These are phyloP conservation scores for Bradypodion pumilum DNA, from an alignment of 2,797 vertebrate species.

Conservation along the genomic window DNA sequence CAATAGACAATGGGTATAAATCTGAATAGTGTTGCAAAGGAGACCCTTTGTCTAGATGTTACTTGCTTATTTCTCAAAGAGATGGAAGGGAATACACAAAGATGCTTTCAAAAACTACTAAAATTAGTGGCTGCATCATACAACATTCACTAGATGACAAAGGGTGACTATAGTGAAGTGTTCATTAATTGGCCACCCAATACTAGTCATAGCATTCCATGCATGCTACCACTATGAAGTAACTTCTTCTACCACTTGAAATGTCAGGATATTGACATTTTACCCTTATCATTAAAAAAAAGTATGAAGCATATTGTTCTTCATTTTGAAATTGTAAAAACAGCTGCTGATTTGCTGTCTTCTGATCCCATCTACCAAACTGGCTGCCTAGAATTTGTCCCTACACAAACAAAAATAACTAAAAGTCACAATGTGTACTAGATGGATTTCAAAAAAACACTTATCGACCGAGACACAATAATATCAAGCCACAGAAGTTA, in stretches of 20 bases:
- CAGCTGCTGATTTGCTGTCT: slow-evolving; percentile 35
- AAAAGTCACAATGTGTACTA: not conserved
- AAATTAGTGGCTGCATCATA: not conserved
- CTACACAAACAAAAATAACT: slow-evolving; percentile 33
- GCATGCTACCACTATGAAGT: not conserved
- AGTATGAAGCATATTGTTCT: slow-evolving; percentile 40
- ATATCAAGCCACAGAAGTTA: not conserved
- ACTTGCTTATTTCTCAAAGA: not conserved
- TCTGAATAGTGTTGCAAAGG: not conserved
- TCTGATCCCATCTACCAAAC: slow-evolving; percentile 37
- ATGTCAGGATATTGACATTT: not conserved
- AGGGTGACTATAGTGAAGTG: not conserved
- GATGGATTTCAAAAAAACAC: not conserved
- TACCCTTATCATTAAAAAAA: slow-evolving; percentile 42
- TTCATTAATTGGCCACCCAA: not conserved
- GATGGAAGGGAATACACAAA: not conserved
- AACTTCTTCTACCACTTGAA: slow-evolving; percentile 8
- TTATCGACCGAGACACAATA: not conserved
- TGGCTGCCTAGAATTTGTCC: not conserved
- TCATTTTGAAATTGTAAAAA: slow-evolving; percentile 29
- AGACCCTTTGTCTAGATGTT: not conserved
- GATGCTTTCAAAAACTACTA: not conserved
- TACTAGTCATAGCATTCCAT: not conserved
- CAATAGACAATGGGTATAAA: too few relatives aligned
- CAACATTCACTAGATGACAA: not conserved